These are phyloP conservation scores for Coracias cyanogaster DNA, from an alignment of 2,797 vertebrate species.

Conservation along the genomic window DNA sequence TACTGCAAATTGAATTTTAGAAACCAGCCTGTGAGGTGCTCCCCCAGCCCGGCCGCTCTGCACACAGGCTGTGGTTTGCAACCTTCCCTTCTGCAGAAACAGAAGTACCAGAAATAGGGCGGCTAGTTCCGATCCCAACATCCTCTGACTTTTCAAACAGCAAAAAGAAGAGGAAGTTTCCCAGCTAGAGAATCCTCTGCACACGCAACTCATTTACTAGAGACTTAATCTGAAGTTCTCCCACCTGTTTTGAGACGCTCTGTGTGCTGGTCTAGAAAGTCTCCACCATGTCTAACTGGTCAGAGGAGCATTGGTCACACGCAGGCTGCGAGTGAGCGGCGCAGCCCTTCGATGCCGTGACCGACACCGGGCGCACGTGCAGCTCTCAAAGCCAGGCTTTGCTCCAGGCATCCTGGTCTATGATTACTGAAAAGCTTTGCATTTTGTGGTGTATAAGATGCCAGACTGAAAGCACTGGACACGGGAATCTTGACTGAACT, in stretches of 20 bases:
- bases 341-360: neutral
- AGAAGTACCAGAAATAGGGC: neutral
- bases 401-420: neutral
- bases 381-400: neutral
- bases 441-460: no score
- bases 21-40: neutral
- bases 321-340: no score
- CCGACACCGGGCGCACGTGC: fast-evolving
- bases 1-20: neutral
- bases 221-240: neutral
- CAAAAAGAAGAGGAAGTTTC: neutral
- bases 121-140: neutral
- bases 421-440: no score
- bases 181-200: neutral
- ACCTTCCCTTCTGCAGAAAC: neutral
- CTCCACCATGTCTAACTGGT: neutral
- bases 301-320: neutral
- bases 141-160: neutral
- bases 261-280: neutral
- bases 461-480: no score
- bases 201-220: neutral
- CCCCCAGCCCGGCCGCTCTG: neutral
- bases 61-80: neutral
- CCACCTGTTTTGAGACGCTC: neutral
- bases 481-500: no score